These are phyloP conservation scores for Myiopsitta monachus DNA, from an alignment of 2,113 vertebrate species.

Conservation along the genomic window DNA sequence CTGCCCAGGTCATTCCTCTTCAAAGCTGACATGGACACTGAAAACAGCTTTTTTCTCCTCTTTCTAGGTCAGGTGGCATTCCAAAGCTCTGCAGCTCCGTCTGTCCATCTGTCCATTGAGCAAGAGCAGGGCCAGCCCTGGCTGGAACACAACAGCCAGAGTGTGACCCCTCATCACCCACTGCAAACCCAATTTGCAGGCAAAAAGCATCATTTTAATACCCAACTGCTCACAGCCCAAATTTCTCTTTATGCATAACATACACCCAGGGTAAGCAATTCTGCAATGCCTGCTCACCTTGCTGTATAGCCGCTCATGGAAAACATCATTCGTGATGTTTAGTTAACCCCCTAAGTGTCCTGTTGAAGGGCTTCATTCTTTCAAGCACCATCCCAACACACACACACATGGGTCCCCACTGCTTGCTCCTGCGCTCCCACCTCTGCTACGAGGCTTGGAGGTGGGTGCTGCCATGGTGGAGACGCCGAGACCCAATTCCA, in stretches of 20 bases:
- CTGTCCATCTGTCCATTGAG: accelerated
- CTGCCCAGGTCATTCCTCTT: background rate
- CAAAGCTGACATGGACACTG: background rate
- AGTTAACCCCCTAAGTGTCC: background rate
- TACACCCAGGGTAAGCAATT: background rate
- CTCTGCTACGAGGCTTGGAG: background rate
- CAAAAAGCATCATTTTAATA: background rate
- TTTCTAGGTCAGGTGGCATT: background rate
- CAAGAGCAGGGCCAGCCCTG: background rate
- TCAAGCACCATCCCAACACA: background rate
- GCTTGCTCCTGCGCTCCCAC: background rate
- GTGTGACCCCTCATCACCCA: accelerated
- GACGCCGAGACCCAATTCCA: background rate
- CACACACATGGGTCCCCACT: accelerated
- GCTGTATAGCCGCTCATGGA: background rate
- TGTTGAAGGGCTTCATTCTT: background rate
- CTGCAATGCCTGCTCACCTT: background rate
- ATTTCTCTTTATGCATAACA: background rate
- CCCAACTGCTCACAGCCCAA: accelerated
- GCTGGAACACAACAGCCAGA: accelerated
- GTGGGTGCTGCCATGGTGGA: accelerated
- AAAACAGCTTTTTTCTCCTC: background rate
- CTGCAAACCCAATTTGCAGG: background rate
- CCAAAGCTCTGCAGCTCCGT: background rate
- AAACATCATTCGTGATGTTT: background rate